Evolutionary conservation across 2,888 invertebrate genomes (phyloP).

Genomic region (Cataglyphis albicans): DNA sequence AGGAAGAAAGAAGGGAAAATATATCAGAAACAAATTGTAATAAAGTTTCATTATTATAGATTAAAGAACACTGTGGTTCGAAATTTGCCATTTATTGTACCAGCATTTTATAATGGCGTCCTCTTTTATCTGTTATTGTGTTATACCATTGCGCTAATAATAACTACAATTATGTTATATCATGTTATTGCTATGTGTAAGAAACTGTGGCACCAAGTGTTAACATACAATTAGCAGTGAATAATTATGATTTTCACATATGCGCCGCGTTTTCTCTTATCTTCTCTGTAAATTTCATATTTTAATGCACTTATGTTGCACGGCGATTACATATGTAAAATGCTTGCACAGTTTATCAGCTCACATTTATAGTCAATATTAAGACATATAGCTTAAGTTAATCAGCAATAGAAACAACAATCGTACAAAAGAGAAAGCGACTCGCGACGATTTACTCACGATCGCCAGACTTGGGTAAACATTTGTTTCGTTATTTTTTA

Average conservation of each 20-base stretch:
- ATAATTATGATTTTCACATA: slow-evolving; percentile 54
- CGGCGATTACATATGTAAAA: slow-evolving; percentile 6
- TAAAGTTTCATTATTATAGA: not conserved
- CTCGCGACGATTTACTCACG: slow-evolving; percentile 4
- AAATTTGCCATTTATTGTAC: slow-evolving; percentile 42
- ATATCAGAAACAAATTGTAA: not conserved
- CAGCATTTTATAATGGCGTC: slow-evolving; percentile 28
- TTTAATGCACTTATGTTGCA: slow-evolving; percentile 48
- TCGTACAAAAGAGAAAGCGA: slow-evolving; percentile 30
- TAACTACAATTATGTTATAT: slow-evolving; percentile 65
- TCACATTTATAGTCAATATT: slow-evolving; percentile 28
- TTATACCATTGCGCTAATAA: slow-evolving; percentile 23
- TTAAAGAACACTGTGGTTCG: not conserved
- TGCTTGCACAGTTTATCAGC: slow-evolving; percentile 1
- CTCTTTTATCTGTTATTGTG: not conserved
- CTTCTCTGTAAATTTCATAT: not conserved
- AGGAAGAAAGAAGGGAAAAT: slow-evolving; percentile 21
- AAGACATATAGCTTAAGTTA: slow-evolving; percentile 24
- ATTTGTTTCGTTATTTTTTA: slow-evolving; percentile 60
- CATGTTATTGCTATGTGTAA: slow-evolving; percentile 64
- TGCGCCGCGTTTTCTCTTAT: not conserved
- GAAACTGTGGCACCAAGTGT: slow-evolving; percentile 66
- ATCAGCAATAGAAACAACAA: slow-evolving; percentile 36
- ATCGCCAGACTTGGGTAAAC: slow-evolving; percentile 55
- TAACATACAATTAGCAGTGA: slow-evolving; percentile 66